Evolutionary conservation across 2,888 invertebrate species (phyloP), one percentile per base, ranked within the genome.

Genomic region (Cylindroiulus punctatus): DNA sequence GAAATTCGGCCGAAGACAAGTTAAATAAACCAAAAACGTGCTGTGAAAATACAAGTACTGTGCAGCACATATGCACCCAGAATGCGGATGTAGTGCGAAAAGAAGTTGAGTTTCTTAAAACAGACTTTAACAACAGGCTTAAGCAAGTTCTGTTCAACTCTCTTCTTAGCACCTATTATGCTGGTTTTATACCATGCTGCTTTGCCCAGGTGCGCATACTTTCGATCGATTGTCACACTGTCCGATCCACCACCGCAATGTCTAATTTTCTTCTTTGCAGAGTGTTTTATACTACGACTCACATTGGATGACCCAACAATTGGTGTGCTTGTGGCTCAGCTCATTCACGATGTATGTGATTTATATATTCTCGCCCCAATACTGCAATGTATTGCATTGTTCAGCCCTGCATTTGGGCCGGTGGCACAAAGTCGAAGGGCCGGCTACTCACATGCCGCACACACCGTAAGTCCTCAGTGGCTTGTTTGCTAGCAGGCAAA

Each of bases 381-480:
- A 96, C 90, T 95, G 96, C 90, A 98, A 99, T 92, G 94, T 96
- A 52, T 92, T 98, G 87, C 98, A 99, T 91, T 93, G 96, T 89
- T 95, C 97, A 87, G 95, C 98, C 0, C 91, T 96, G 84, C 98
- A 99, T 91, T 93, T 98, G 84, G 98, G 98, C 4, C 92, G 93
- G 87, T 97, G 97, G 94, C 92, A 93, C 47, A 92, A 93, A 89
- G 91, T 94, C 44, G 93, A 93, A 88, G 92, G 92, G 44, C 91
- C 93, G 36, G 92, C 92, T 86, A 92, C 92, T 86, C 93, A 93
- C 89, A 91, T 93, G 4, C 93, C 93, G 0, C 92, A 91, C 88
- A 90, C 90, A 88, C 90, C 90, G 90, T 91, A 89, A 90, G 91
- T 57, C 52, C 17, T 3, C 17, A 12, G 1, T 7, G 2, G n/a